Conservation (phyloP, 2,888 invertebrate species). For the Nymphalis polychloros region DNA sequence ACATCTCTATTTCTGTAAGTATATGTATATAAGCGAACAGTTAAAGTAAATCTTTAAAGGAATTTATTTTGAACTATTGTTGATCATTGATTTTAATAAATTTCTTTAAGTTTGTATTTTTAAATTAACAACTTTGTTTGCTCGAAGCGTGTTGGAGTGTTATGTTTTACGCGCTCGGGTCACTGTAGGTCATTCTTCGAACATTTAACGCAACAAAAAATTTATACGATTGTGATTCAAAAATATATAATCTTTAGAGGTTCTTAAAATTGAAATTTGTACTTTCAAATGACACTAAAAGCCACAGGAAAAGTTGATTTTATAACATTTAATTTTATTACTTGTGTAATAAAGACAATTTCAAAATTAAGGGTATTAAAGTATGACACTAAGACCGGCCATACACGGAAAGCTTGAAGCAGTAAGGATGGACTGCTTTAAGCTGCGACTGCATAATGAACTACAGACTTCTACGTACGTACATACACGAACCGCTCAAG, state of each 20-base stretch:
- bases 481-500: no score
- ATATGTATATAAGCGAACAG: no score
- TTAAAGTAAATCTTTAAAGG: no score
- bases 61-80: no score
- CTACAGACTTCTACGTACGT: no score
- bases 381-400: constrained; percentile 11
- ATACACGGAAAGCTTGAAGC: no score
- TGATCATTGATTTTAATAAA: no score
- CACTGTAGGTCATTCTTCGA: constrained; percentile 19
- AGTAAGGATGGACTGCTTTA: no score
- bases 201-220: constrained; percentile 7
- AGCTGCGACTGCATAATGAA: no score
- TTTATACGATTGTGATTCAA: constrained; percentile 11
- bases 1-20: neutral
- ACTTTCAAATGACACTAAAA: constrained; percentile 21
- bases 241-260: constrained; percentile 8
- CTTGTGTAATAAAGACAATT: constrained; percentile 14
- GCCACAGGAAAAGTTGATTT: constrained; percentile 25
- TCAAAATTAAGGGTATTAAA: constrained; percentile 16
- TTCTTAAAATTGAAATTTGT: constrained; percentile 21
- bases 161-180: constrained; percentile 13
- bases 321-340: constrained; percentile 18
- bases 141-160: neutral
- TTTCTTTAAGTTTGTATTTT: neutral
- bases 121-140: constrained; percentile 3